Conservation (phyloP, 2,113 vertebrate species). For the Sarotherodon lohbergeri region DNA sequence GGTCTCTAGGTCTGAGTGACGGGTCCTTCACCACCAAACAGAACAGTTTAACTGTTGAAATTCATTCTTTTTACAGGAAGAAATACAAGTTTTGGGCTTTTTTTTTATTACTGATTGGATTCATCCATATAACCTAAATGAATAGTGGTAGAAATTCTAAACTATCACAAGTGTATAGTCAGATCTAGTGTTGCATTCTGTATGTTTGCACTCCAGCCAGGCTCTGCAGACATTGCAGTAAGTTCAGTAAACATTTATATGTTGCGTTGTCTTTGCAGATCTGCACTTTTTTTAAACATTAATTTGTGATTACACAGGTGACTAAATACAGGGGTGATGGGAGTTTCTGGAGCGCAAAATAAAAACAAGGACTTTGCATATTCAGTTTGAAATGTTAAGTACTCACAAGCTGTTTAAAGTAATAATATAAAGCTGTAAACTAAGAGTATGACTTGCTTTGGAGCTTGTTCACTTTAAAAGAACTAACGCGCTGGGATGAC, state of each 20-base stretch:
- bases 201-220: neutral
- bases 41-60: neutral
- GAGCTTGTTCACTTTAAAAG: neutral
- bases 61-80: neutral
- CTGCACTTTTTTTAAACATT: rapidly evolving
- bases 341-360: neutral
- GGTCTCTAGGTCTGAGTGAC: neutral
- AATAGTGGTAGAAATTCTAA: neutral
- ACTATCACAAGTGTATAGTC: neutral
- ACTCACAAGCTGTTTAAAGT: neutral
- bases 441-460: neutral
- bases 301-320: neutral
- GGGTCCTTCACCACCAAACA: neutral
- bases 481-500: neutral
- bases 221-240: neutral
- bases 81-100: rapidly evolving
- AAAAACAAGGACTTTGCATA: neutral
- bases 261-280: rapidly evolving
- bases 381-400: neutral
- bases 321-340: neutral
- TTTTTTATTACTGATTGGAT: neutral
- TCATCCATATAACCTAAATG: rapidly evolving
- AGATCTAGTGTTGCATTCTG: neutral
- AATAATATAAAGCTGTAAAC: neutral
- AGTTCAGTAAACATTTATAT: neutral